These are phyloP conservation scores for Temnopleurus reevesii DNA, from an alignment of 53 echinoderm and acorn worm genomes.

Conservation along the genomic window DNA sequence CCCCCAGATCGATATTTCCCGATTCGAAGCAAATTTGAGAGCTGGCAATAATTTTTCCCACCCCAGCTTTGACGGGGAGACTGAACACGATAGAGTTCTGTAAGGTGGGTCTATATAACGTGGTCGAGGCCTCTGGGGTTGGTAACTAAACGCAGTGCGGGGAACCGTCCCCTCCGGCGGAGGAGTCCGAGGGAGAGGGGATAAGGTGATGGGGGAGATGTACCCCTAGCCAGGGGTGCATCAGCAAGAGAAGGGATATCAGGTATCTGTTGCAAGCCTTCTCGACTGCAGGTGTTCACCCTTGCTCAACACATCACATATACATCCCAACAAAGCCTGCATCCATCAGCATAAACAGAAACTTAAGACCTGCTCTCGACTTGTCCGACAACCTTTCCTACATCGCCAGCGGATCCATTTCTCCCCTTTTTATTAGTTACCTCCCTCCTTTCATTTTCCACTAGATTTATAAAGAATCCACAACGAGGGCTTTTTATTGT, in stretches of 20 bases:
- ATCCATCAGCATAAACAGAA: slow-evolving; percentile 52
- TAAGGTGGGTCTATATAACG: slow-evolving; percentile 55
- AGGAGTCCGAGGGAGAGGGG: slow-evolving; percentile 45
- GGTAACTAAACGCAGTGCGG: slow-evolving; percentile 48
- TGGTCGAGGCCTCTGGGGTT: slow-evolving; percentile 26
- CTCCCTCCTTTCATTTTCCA: neutral
- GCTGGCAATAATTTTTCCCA: slow-evolving; percentile 32
- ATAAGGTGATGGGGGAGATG: slow-evolving; percentile 41
- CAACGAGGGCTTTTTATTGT: slow-evolving; percentile 25
- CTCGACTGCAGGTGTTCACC: slow-evolving; percentile 56
- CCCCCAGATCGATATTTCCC: slow-evolving; percentile 50
- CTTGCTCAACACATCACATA: slow-evolving; percentile 32
- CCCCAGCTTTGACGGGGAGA: slow-evolving; percentile 34
- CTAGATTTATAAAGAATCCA: neutral
- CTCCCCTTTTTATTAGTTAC: neutral
- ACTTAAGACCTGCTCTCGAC: slow-evolving; percentile 58
- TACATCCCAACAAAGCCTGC: slow-evolving; percentile 51
- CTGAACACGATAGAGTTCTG: slow-evolving; percentile 48
- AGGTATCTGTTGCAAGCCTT: slow-evolving; percentile 35
- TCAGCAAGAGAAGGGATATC: slow-evolving; percentile 29
- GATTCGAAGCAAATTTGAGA: slow-evolving; percentile 45
- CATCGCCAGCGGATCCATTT: slow-evolving; percentile 54
- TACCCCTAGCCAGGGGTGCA: slow-evolving; percentile 27
- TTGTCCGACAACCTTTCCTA: slow-evolving; percentile 61
- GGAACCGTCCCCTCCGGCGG: slow-evolving; percentile 52